Conservation (phyloP, 1,140 invertebrate genomes). For the Macrotrachela quadricornifera region DNA sequence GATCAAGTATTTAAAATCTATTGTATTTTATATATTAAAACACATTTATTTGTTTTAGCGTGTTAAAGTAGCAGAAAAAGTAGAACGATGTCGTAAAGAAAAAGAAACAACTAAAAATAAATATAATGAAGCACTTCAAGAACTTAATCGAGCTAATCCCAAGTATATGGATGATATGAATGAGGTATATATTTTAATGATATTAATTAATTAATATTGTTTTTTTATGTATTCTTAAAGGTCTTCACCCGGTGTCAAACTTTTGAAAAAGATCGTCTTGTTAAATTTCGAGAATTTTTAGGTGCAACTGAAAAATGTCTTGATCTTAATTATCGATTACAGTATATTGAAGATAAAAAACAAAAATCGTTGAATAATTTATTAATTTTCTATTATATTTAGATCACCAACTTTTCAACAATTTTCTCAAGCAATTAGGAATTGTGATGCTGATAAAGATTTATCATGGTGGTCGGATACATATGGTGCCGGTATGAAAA, state of each 20-base stretch:
- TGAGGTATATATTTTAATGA: conserved; percentile 33
- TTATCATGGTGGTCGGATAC: conserved; percentile 97
- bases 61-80: conserved; percentile 80
- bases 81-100: conserved; percentile 73
- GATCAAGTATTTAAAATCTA: no score
- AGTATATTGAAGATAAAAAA: conserved; percentile 34
- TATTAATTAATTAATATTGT: no score
- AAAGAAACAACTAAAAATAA: conserved; percentile 71
- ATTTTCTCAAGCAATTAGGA: conserved; percentile 49
- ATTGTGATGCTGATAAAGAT: conserved; percentile 80
- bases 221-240: conserved; percentile 60
- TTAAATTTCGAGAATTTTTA: no score
- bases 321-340: no score
- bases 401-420: no score
- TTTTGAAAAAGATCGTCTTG: conserved; percentile 61
- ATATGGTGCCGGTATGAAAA: conserved; percentile 87
- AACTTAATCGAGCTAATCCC: conserved; percentile 81
- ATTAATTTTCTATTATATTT: conserved; percentile 61
- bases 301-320: no score
- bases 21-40: no score
- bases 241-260: conserved; percentile 89
- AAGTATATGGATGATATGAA: conserved; percentile 56
- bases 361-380: conserved; percentile 66
- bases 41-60: conserved; percentile 80
- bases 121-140: conserved; percentile 69